A percentile compares a stretch with the other conserved stretches of the same genome.
Evolutionary conservation across 2,888 invertebrate genomes (phyloP).

Genomic region (Caenorhabditis wallacei): DNA sequence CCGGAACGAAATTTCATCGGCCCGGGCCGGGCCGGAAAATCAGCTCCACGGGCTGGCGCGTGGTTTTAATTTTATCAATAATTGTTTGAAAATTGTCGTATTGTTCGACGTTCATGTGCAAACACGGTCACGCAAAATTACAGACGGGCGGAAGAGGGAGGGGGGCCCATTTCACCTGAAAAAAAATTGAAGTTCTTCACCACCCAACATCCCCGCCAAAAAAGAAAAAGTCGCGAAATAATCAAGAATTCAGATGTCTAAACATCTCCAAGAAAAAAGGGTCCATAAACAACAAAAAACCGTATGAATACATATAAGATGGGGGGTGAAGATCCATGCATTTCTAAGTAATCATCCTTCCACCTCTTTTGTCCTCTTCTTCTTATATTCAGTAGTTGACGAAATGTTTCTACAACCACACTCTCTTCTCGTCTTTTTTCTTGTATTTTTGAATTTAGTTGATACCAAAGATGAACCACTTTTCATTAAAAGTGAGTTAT

Average conservation of each 20-base stretch:
- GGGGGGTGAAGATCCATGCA: conserved; percentile 26
- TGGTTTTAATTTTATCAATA: no score
- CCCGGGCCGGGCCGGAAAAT: no score
- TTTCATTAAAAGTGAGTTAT: conserved; percentile 45
- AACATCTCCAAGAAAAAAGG: conserved; percentile 14
- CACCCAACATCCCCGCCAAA: no score
- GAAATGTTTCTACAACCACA: conserved; percentile 23
- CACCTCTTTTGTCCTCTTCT: neutral
- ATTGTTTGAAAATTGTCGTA: no score
- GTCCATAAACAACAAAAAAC: conserved; percentile 46
- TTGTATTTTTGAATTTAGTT: conserved; percentile 14
- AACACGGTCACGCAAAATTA: no score
- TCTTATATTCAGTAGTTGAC: neutral
- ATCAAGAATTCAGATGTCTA: conserved; percentile 22
- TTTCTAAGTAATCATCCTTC: conserved; percentile 20
- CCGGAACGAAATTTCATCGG: no score
- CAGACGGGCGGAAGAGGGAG: no score
- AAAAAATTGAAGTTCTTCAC: no score
- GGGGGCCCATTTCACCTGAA: no score
- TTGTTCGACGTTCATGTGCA: no score
- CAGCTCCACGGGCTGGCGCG: no score
- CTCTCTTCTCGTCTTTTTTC: conserved; percentile 4
- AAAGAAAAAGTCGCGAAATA: neutral
- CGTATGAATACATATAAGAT: conserved; percentile 50
- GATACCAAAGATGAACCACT: conserved; percentile 43